A percentile compares a stretch with the other conserved stretches of the same genome.
These are phyloP conservation scores for Spilogale gracilis DNA, from an alignment of 2,113 vertebrate species.

Conservation along the genomic window DNA sequence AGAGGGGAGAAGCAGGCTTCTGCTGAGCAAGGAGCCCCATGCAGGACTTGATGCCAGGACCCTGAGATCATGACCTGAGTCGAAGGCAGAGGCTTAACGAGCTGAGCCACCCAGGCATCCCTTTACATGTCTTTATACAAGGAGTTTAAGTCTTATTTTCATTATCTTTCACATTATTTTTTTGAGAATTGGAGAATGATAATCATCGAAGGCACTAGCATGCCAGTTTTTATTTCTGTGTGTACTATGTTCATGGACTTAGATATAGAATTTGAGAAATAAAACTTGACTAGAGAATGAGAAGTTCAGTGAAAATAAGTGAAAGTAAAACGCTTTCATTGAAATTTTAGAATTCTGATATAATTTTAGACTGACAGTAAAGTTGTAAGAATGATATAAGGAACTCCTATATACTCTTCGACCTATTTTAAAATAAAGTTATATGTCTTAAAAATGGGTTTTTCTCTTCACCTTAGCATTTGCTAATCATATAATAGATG, in stretches of 20 bases:
- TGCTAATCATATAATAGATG: background rate
- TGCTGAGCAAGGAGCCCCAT: no score
- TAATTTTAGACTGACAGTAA: conserved; percentile 23
- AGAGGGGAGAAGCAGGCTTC: no score
- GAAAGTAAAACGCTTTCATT: conserved; percentile 31
- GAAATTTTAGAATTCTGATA: background rate
- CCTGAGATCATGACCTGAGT: no score
- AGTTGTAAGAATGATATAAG: background rate
- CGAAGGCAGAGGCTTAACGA: no score
- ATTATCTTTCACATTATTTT: background rate
- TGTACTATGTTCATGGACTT: background rate
- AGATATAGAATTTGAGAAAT: conserved; percentile 9
- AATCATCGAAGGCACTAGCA: background rate
- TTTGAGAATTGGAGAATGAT: background rate
- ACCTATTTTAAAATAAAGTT: conserved; percentile 26
- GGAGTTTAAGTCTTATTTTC: background rate
- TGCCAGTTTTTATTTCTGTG: background rate
- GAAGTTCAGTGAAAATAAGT: background rate
- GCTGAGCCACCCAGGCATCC: no score
- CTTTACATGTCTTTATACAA: background rate
- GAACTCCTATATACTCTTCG: background rate
- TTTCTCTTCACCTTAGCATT: conserved; percentile 10
- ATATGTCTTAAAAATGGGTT: background rate
- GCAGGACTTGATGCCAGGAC: no score
- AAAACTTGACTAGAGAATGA: background rate